Evolutionary conservation across 2,113 vertebrate genomes (phyloP).

Genomic region (Xiphophorus maculatus): DNA sequence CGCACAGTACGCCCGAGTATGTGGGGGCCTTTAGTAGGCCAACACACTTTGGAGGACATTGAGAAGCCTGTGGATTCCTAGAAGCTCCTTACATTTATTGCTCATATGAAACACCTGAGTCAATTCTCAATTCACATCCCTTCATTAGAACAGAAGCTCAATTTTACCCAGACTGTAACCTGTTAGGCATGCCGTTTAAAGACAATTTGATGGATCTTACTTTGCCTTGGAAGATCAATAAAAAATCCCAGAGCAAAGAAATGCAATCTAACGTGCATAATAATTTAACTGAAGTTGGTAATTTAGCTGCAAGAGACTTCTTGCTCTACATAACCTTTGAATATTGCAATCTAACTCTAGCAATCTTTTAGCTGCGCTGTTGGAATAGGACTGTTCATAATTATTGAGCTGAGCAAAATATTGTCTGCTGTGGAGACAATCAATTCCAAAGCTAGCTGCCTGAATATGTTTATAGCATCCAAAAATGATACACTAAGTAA

Average conservation of each 20-base stretch:
- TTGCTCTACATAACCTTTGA: constrained; percentile 29
- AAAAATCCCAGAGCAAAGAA: constrained; percentile 39
- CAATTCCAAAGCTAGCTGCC: not conserved
- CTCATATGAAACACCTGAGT: constrained; percentile 20
- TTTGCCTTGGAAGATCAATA: constrained; percentile 44
- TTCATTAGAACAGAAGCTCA: constrained; percentile 16
- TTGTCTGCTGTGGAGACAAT: constrained; percentile 3
- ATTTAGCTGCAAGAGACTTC: constrained; percentile 26
- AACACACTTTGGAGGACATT: constrained; percentile 14
- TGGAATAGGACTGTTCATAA: constrained; percentile 23
- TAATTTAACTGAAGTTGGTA: constrained; percentile 41
- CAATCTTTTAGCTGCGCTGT: constrained; percentile 16
- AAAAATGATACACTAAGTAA: constrained; percentile 1
- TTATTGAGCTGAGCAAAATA: constrained; percentile 25
- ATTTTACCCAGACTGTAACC: not conserved
- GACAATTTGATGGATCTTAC: constrained; percentile 23
- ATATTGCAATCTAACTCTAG: constrained; percentile 36
- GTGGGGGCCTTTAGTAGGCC: not conserved
- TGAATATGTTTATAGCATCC: constrained; percentile 3
- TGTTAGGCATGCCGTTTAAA: constrained; percentile 3
- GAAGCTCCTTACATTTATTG: constrained; percentile 18
- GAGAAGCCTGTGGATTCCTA: constrained; percentile 8
- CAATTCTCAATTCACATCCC: constrained; percentile 29
- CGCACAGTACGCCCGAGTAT: too few species aligned
- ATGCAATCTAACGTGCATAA: constrained; percentile 39